These are phyloP conservation scores for Apodemus sylvaticus DNA, from an alignment of 2,113 vertebrate species.

Conservation along the genomic window DNA sequence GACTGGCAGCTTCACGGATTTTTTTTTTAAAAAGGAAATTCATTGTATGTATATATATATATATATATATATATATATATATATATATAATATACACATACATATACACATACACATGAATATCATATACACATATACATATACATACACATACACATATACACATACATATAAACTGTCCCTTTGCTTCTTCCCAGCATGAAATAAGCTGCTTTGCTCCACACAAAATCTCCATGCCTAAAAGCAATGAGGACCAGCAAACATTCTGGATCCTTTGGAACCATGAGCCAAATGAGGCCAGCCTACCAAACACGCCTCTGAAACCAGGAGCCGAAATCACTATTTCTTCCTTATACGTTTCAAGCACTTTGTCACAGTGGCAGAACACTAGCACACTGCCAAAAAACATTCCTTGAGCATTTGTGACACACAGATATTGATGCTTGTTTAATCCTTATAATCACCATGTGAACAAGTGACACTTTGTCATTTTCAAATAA, in stretches of 20 bases:
- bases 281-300: neutral
- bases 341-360: neutral
- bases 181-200: neutral
- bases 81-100: no score
- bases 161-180: neutral
- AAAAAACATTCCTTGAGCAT: neutral
- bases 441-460: neutral
- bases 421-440: neutral
- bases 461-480: accelerated
- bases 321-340: neutral
- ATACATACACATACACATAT: no score
- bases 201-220: neutral
- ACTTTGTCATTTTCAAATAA: neutral
- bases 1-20: neutral
- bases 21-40: neutral
- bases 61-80: no score
- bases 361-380: neutral
- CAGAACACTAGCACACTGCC: neutral
- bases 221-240: neutral
- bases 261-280: neutral
- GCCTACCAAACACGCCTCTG: no score
- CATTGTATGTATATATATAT: no score
- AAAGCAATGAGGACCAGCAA: neutral
- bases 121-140: no score
- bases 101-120: no score